Evolutionary conservation across 2,113 vertebrate species (phyloP), one percentile per base, ranked within the genome.

Genomic region (Neodontobutis hainanensis): DNA sequence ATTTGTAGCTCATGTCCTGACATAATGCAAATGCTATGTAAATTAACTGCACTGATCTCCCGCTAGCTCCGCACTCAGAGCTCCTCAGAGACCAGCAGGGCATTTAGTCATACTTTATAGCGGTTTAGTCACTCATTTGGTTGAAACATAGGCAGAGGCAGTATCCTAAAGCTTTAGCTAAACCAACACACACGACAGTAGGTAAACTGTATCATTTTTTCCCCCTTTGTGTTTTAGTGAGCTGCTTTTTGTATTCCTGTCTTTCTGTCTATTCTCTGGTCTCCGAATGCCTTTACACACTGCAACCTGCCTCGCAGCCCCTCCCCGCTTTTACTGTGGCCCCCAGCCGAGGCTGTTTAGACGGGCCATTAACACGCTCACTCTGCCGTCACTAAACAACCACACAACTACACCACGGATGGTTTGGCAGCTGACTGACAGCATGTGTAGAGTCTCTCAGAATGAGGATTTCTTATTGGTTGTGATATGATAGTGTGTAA

Each of bases 11-110:
- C 86, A 86, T 86, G 88, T 92, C 90, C 90, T 91, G 87, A 92
- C 90, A 89, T 91, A 89, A 93, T 92, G 91, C 90, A 91, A 92
- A 92, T 92, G 74, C 82, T 85, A 92, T 92, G 91, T 82, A 92
- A 93, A 92, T 92, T 44, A 85, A 81, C 84, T 88, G 84, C 89
- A 92, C 88, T 91, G 86, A 92, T 92, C 89, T 87, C 82, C 81
- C 79, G 81, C 85, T 85, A 83, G 91, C 89, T 78, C 70, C 85
- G 79, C 83, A 73, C 84, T 87, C 89, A 35, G 70, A 79, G 86
- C 84, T 90, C 89, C 89, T 81, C 36, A 27, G 88, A 87, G 89
- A 91, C 74, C 48, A 72, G 76, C 75, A 55, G 81, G 71, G 78
- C 83, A 84, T 88, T 88, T 84, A 89, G 87, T 90, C 84, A 76